Evolutionary conservation across 2,888 invertebrate species (phyloP).

Genomic region (Ceratothoa steindachneri): DNA sequence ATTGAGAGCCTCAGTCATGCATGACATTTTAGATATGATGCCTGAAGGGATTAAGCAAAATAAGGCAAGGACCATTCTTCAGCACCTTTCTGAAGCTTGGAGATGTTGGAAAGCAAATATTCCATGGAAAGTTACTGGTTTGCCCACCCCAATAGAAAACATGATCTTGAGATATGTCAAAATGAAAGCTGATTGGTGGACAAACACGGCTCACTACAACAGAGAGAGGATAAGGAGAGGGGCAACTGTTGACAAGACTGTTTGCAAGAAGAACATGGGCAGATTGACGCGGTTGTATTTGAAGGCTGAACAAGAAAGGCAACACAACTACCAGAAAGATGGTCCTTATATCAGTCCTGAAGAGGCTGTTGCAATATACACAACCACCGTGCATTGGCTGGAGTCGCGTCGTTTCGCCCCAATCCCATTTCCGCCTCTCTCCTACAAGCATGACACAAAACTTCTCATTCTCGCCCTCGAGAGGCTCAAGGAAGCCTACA

Average conservation of each 20-base stretch:
- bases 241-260: conserved; percentile 99
- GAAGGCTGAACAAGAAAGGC: conserved; percentile 96
- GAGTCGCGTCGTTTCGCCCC: conserved; percentile 97
- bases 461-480: conserved; percentile 93
- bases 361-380: conserved; percentile 99
- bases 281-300: conserved; percentile 92
- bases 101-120: conserved; percentile 99
- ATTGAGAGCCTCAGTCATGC: conserved; percentile 85
- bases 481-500: conserved; percentile 92
- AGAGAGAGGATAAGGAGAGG: conserved; percentile 95
- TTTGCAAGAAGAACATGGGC: conserved; percentile 99
- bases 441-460: conserved; percentile 99
- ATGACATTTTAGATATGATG: conserved; percentile 99
- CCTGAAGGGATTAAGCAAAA: conserved; percentile 99
- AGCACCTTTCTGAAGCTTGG: conserved; percentile 99
- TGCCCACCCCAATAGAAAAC: conserved; percentile 98
- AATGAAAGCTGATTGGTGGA: conserved; percentile 99
- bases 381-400: conserved; percentile 99
- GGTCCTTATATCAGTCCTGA: conserved; percentile 99
- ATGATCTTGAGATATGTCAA: conserved; percentile 99
- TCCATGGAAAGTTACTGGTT: conserved; percentile 99
- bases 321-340: conserved; percentile 98
- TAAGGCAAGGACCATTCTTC: conserved; percentile 96
- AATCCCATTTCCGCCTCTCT: conserved; percentile 97
- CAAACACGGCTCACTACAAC: conserved; percentile 99